Evolutionary conservation across 2,888 invertebrate species (phyloP), one percentile per base, ranked within the genome.

Genomic region (Adelognathus sp.): DNA sequence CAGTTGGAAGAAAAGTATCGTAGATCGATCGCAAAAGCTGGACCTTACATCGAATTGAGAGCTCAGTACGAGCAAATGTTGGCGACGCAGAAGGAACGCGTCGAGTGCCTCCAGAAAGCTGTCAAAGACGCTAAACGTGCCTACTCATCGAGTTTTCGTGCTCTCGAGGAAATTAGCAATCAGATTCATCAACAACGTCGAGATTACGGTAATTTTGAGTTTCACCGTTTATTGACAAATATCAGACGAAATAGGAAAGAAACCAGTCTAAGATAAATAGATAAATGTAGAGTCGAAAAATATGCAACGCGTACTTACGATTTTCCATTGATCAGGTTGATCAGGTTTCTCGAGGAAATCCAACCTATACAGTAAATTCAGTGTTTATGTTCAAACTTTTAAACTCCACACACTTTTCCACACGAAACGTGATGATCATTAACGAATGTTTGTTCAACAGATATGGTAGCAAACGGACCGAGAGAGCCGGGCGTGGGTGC

Each of bases 21-120:
- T 83, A 94, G 96, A 69, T 96, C 95, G 88, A 97, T 98, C 64
- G 93, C 95, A 39, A 98, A 97, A 91, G 96, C 98, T 1, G 94
- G 97, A 74, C 94, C 96, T 0, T 98, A 98, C 91, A 98, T 98
- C 88, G 98, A 98, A 81, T 96, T 97, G 90, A 98, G 97, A 92
- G 94, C 95, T 87, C 93, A 96, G 11, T 97, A 97, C 85, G 96
- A 98, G 89, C 95, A 96, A 86, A 97, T 97, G 89, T 91, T 98
- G 71, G 95, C 96, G 86, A 95, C 96, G 2, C 97, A 98, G 89
- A 98, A 97, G 89, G 94, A 94, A 83, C 95, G 96, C 87, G 97
- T 98, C 16, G 96, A 96, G 85, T 94, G 95, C 83, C 92, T 98
- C 11, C 97, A 98, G 87, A 94, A 94, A 71, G 95, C 96, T 64